Conservation (phyloP, 92 coral and sea anemone genomes). For the Heteractis magnifica region DNA sequence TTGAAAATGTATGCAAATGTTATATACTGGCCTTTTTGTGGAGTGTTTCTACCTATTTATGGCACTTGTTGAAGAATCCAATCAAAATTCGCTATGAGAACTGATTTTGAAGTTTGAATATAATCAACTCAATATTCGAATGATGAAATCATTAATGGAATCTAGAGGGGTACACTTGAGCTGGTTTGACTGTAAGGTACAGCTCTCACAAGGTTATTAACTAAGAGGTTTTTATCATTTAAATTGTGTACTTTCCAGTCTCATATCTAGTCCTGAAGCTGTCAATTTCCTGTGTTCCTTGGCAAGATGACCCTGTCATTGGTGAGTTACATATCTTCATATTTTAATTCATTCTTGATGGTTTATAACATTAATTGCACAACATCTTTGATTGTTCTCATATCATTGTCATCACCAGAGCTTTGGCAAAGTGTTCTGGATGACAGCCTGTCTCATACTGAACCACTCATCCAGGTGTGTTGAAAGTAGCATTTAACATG, state of each 20-base stretch:
- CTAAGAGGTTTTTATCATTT: background rate
- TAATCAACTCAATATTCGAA: no score
- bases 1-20: no score
- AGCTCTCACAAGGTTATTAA: no score
- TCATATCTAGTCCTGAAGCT: conserved; percentile 83
- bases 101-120: no score
- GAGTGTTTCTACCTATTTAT: no score
- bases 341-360: no score
- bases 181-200: no score
- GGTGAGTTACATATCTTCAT: conserved; percentile 43
- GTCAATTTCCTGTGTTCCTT: conserved; percentile 77
- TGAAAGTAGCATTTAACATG: background rate
- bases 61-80: no score
- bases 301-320: conserved; percentile 68
- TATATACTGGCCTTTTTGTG: no score
- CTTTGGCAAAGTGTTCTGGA: conserved; percentile 75
- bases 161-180: no score
- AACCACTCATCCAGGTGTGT: conserved; percentile 82
- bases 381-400: background rate
- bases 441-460: conserved; percentile 78
- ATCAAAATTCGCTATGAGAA: no score
- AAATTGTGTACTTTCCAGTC: conserved; percentile 48
- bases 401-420: conserved; percentile 30
- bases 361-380: background rate
- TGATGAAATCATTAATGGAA: no score